A percentile compares a stretch with the other conserved stretches of the same genome.
These are phyloP conservation scores for Phymastichus coffea DNA, from an alignment of 1,140 invertebrate species.

Conservation along the genomic window DNA sequence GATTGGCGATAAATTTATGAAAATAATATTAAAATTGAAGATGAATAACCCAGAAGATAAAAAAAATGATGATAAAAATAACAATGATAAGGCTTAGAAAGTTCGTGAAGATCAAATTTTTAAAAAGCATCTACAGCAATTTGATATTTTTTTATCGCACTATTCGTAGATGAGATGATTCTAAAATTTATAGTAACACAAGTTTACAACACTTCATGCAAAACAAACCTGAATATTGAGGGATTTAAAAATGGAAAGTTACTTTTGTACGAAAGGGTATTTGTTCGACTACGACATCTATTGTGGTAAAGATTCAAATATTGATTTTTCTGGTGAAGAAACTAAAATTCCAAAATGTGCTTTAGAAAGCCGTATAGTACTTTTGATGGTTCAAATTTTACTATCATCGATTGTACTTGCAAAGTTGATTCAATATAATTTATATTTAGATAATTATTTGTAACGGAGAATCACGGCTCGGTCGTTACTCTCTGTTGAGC, in stretches of 20 bases:
- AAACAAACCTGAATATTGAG: slow-evolving; percentile 23
- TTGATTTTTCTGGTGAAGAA: not conserved
- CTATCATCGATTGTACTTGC: not conserved
- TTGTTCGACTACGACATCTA: slow-evolving; percentile 15
- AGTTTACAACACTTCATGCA: too few relatives aligned
- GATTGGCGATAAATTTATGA: not conserved
- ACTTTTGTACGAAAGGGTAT: slow-evolving; percentile 11
- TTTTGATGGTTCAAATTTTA: slow-evolving; percentile 7
- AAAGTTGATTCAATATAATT: not conserved
- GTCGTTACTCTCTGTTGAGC: too few relatives aligned
- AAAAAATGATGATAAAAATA: too few relatives aligned
- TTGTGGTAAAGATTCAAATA: slow-evolving; percentile 13
- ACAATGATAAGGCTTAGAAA: not conserved
- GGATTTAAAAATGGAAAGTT: slow-evolving; percentile 20
- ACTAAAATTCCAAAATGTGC: slow-evolving; percentile 10
- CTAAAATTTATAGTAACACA: too few relatives aligned
- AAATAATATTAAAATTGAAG: not conserved
- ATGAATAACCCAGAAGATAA: not conserved
- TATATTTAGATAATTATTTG: slow-evolving; percentile 24
- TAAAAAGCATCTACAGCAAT: not conserved
- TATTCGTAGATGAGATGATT: not conserved
- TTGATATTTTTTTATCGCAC: not conserved
- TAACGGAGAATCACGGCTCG: too few relatives aligned
- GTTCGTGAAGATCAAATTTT: not conserved
- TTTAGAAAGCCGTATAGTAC: slow-evolving; percentile 13